Percentiles rank a stretch among this genome's conserved stretches.
phyloP scores from a whole-genome alignment of 2,888 invertebrate species.

The Charanyca ferruginea region DNA sequence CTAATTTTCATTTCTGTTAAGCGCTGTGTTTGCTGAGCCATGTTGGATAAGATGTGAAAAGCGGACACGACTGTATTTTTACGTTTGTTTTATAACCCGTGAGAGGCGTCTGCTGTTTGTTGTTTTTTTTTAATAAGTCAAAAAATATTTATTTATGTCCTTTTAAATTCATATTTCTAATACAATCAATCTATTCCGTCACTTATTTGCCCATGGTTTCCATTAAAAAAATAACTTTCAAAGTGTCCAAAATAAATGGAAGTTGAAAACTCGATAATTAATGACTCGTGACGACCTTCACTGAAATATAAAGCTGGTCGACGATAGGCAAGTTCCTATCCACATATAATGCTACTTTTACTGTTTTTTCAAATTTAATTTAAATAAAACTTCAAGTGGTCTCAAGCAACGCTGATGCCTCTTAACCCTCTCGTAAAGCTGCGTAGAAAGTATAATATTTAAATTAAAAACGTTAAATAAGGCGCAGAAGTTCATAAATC shows the following conservation, averaged over 20 bases:
- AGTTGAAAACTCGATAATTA: conserved; percentile 46
- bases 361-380: conserved; percentile 15
- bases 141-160: too few relatives aligned
- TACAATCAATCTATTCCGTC: conserved; percentile 4
- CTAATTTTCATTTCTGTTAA: conserved; percentile 62
- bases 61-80: conserved; percentile 39
- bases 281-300: conserved; percentile 32
- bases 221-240: conserved; percentile 37
- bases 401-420: conserved; percentile 47
- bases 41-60: conserved; percentile 44
- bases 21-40: conserved; percentile 41
- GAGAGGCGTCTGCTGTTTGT: conserved; percentile 29
- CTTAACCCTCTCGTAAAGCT: conserved; percentile 44
- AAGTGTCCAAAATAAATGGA: conserved; percentile 47
- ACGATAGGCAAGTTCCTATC: conserved; percentile 8
- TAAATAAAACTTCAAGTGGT: conserved; percentile 31
- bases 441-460: conserved; percentile 50
- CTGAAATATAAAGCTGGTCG: conserved; percentile 8
- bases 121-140: not conserved
- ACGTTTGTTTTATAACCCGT: conserved; percentile 21
- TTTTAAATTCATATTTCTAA: not conserved
- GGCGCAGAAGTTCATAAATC: conserved; percentile 58
- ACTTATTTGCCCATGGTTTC: conserved; percentile 18
- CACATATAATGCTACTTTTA: conserved; percentile 13
- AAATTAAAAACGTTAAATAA: conserved; percentile 51